A percentile compares a stretch with the other conserved stretches of the same genome.
Evolutionary conservation across 2,797 vertebrate species (phyloP).

Genomic region (Mus spretus): DNA sequence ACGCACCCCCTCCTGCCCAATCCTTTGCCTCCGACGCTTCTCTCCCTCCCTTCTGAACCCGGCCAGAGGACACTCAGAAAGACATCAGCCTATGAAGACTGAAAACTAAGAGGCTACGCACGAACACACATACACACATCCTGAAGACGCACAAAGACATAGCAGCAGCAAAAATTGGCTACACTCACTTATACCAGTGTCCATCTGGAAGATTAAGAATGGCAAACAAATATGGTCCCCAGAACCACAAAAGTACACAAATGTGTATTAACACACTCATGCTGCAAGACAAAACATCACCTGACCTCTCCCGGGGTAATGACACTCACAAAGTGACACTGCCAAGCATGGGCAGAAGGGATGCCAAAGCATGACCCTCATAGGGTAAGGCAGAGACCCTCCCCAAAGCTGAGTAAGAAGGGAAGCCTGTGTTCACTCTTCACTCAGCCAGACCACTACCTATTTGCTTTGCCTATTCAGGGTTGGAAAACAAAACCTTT

Average conservation of each 20-base stretch:
- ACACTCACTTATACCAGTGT: constrained; percentile 39
- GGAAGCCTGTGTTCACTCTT: neutral
- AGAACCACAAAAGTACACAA: neutral
- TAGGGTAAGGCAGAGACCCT: neutral
- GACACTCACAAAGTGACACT: neutral
- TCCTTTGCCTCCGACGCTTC: neutral
- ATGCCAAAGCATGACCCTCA: neutral
- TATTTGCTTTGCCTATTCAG: neutral
- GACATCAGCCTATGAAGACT: constrained; percentile 58
- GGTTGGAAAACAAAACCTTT: constrained; percentile 2
- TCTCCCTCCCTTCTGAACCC: neutral
- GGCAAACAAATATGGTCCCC: neutral
- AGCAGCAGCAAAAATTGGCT: constrained; percentile 49
- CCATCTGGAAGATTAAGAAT: constrained; percentile 68
- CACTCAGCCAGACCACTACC: neutral
- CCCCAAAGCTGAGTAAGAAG: neutral
- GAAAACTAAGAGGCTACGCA: constrained; percentile 23
- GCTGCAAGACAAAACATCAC: neutral
- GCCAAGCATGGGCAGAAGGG: neutral
- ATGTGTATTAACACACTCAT: neutral
- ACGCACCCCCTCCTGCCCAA: constrained; percentile 43
- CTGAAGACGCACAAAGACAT: constrained; percentile 24
- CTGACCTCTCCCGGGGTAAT: neutral
- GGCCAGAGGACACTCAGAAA: constrained; percentile 78
- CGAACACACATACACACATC: neutral